These are phyloP conservation scores for Asobara japonica DNA, from an alignment of 1,140 invertebrate species.

Conservation along the genomic window DNA sequence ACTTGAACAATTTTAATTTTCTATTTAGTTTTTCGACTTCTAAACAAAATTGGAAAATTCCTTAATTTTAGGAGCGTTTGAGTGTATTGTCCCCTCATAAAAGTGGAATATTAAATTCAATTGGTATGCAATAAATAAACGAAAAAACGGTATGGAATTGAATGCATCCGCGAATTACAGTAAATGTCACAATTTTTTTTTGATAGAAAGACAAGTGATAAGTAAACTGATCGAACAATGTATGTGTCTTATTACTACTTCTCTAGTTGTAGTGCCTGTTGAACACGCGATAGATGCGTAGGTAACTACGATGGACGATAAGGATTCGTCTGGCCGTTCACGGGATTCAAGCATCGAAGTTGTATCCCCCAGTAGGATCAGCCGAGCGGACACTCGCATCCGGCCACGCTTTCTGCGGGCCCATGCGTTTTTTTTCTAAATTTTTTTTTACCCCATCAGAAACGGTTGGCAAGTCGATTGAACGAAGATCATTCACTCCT, in stretches of 20 bases:
- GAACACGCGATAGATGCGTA: background rate
- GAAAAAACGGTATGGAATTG: no score
- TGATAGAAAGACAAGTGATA: no score
- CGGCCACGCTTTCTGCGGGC: constrained; percentile 58
- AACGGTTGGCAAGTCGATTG: constrained; percentile 14
- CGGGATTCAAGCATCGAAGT: background rate
- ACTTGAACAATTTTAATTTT: no score
- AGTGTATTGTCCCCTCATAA: no score
- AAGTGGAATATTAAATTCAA: no score
- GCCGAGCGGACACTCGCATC: constrained; percentile 48
- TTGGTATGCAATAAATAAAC: background rate
- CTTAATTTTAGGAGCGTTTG: no score
- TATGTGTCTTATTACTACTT: background rate
- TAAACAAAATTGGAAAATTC: no score
- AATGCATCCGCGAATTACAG: no score
- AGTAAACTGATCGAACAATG: background rate
- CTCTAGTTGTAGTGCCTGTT: background rate
- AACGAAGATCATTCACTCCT: constrained; percentile 7
- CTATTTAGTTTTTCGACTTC: no score
- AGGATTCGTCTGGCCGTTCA: background rate
- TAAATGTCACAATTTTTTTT: no score
- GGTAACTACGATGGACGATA: background rate
- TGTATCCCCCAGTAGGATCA: constrained; percentile 46
- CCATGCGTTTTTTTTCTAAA: constrained; percentile 24
- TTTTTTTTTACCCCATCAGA: constrained; percentile 13